phyloP scores from a whole-genome alignment of 2,797 vertebrate species.

The Merluccius polli region DNA sequence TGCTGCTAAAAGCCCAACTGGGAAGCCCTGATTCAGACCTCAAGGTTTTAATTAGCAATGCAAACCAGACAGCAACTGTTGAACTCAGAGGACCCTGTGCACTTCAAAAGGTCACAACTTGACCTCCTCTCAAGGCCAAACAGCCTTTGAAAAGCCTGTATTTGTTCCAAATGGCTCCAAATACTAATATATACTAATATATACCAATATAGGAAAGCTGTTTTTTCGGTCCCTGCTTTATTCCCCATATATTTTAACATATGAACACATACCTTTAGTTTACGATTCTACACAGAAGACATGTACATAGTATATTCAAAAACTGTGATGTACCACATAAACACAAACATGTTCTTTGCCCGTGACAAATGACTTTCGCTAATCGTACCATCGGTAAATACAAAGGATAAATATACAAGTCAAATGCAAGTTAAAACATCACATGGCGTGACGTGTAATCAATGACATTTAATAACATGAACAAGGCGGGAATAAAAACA shows the following conservation, averaged over 20 bases:
- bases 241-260: neutral
- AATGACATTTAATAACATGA: neutral
- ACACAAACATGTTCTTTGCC: no score
- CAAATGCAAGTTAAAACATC: neutral
- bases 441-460: neutral
- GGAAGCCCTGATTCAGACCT: constrained; percentile 35
- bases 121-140: neutral
- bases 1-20: constrained; percentile 31
- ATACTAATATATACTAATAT: neutral
- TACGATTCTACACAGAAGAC: neutral
- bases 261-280: neutral
- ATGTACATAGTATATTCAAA: no score
- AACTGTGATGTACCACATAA: no score
- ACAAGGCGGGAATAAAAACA: neutral
- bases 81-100: constrained; percentile 17
- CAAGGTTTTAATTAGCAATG: constrained; percentile 40
- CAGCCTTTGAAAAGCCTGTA: neutral
- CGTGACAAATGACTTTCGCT: no score
- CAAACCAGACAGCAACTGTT: constrained; percentile 29
- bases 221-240: neutral
- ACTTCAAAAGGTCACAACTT: neutral
- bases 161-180: neutral
- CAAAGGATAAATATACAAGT: neutral
- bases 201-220: neutral
- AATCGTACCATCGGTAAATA: no score